A percentile compares a stretch with the other conserved stretches of the same genome.
These are phyloP conservation scores for Torymus aiolomorphi DNA, from an alignment of 2,888 invertebrate genomes.

Conservation along the genomic window DNA sequence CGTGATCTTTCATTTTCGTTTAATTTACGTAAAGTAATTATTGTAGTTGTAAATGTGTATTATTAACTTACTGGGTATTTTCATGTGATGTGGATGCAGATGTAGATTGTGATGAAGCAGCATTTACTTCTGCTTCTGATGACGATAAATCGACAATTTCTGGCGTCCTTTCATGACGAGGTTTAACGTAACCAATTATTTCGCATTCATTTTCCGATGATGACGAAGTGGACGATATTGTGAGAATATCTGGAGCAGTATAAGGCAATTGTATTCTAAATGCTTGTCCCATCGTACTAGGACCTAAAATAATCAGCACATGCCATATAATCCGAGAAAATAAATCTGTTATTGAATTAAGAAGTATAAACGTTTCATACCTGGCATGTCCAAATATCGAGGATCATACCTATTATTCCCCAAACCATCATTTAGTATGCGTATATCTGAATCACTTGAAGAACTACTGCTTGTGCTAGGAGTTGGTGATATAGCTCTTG, in stretches of 20 bases:
- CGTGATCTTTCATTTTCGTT: too few relatives aligned
- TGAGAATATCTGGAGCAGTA: slow-evolving; percentile 64
- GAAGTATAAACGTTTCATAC: slow-evolving; percentile 53
- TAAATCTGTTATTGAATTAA: background rate
- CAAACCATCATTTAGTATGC: slow-evolving; percentile 65
- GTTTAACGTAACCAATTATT: slow-evolving; percentile 82
- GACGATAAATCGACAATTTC: slow-evolving; percentile 80
- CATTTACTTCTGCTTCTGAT: slow-evolving; percentile 77
- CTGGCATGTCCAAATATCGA: slow-evolving; percentile 61
- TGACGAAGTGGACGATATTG: slow-evolving; percentile 69
- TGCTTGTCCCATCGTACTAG: slow-evolving; percentile 66
- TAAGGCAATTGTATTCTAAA: slow-evolving; percentile 61
- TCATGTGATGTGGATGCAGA: slow-evolving; percentile 1
- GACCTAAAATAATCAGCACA: slow-evolving; percentile 60
- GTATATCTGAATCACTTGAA: slow-evolving; percentile 68
- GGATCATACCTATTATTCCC: slow-evolving; percentile 40
- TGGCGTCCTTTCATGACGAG: slow-evolving; percentile 82
- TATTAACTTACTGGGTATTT: slow-evolving; percentile 39
- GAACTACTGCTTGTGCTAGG: slow-evolving; percentile 62
- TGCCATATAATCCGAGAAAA: background rate
- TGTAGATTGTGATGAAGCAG: background rate
- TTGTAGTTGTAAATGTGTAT: slow-evolving; percentile 4
- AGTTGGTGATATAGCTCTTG: slow-evolving; percentile 61
- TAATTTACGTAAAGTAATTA: background rate
- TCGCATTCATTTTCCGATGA: slow-evolving; percentile 79